Evolutionary conservation across 2,113 vertebrate genomes (phyloP), one percentile per base, ranked within the genome.

Genomic region (Xiphophorus couchianus): DNA sequence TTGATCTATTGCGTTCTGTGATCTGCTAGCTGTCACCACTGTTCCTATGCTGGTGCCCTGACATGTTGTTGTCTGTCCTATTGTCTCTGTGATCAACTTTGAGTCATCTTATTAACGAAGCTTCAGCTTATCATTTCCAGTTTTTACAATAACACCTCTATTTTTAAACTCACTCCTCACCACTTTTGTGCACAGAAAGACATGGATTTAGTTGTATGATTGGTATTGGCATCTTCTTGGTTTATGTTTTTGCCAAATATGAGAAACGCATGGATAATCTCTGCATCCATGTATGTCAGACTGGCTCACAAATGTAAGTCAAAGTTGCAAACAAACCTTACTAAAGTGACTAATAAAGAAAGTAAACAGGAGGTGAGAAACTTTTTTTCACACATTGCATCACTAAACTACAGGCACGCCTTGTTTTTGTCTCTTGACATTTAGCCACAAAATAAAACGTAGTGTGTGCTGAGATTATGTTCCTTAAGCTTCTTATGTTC

Each of bases 51-150:
- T 74, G 75, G 70, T 51, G 48, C 73, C 74, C 62, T 66, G 66
- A 10, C 67, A 3, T 75, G 29, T 73, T 76, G 27, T 80, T 2
- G 5, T 67, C 11, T 17, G 25, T 69, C 75, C 35, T 69, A 77
- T 77, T 78, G 62, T 74, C 65, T 76, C 48, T 73, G 74, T 78
- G 66, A 78, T 74, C 81, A 77, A 74, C 68, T 29, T 66, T 89
- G 86, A 91, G 62, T 89, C 90, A 84, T 29, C 12, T 10, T 85
- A 85, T 10, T 85, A 85, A 83, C 74, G 80, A 63, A 88, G 58
- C 68, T 61, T 11, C 54, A 30, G 30, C 78, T 69, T 65, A 28
- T 48, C 44, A 48, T 54, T 54, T 54, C 48, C 39, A 42, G 14
- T 42, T 54, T 19, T 54, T 25, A 54, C 33, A 19, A 74, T 69